phyloP scores from a whole-genome alignment of 2,888 invertebrate species.

The Lithosia quadra region DNA sequence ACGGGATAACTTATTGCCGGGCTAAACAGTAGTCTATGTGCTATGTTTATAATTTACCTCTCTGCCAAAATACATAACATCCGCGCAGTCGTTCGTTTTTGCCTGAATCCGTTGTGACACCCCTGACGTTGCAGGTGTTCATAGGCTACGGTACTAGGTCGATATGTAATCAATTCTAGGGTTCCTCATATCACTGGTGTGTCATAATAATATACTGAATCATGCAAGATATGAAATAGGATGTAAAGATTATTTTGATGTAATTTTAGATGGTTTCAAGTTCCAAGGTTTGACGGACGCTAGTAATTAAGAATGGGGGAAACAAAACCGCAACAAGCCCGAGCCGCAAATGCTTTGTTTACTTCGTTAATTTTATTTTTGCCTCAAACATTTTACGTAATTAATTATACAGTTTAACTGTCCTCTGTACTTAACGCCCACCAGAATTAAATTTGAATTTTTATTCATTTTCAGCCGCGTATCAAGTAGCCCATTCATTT shows the following conservation, averaged over 20 bases:
- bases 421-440: constrained; percentile 17
- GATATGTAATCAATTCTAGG: too few relatives aligned
- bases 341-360: constrained; percentile 40
- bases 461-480: constrained; percentile 8
- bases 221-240: background rate
- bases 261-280: constrained; percentile 13
- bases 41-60: too few relatives aligned
- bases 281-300: constrained; percentile 29
- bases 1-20: too few relatives aligned
- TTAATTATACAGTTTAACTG: constrained; percentile 46
- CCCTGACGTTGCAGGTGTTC: too few relatives aligned
- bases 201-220: background rate
- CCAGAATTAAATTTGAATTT: constrained; percentile 24
- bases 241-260: background rate
- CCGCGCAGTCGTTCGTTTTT: too few relatives aligned
- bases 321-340: constrained; percentile 45
- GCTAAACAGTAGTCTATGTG: too few relatives aligned
- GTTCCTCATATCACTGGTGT: background rate
- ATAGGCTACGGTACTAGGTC: too few relatives aligned
- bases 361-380: constrained; percentile 40
- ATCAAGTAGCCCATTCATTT: constrained; percentile 14
- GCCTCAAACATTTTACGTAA: constrained; percentile 37
- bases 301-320: constrained; percentile 51
- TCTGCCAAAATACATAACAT: too few relatives aligned
- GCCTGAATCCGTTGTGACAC: too few relatives aligned